phyloP scores from a whole-genome alignment of 2,797 vertebrate genomes.

The Myotis pilosus region DNA sequence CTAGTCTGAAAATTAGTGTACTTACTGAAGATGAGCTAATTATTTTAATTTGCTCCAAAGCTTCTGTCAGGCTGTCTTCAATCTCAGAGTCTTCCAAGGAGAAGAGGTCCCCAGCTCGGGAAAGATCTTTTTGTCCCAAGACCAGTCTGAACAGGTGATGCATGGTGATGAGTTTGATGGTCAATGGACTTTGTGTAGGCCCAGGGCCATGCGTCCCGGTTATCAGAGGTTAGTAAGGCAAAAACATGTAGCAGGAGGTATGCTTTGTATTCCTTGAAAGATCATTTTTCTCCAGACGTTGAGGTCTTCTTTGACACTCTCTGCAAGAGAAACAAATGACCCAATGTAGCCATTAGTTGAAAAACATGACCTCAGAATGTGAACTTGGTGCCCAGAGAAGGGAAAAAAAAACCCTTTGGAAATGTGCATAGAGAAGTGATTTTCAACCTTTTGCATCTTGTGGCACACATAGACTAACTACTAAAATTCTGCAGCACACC shows the following conservation, averaged over 20 bases:
- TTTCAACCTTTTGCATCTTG: neutral
- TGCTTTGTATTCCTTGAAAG: rapidly evolving
- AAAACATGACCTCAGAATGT: neutral
- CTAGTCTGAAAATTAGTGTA: conserved; percentile 47
- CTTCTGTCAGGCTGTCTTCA: conserved; percentile 93
- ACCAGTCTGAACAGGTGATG: conserved; percentile 95
- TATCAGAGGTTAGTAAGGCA: neutral
- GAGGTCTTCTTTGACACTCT: neutral
- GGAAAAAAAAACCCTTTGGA: neutral
- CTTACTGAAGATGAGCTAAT: conserved; percentile 95
- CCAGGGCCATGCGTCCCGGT: neutral
- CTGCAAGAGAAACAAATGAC: conserved; percentile 58
- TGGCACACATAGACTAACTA: neutral
- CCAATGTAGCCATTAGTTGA: neutral
- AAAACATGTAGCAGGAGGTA: neutral
- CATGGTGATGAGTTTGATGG: conserved; percentile 81
- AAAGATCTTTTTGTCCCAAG: conserved; percentile 94
- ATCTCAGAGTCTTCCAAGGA: conserved; percentile 94
- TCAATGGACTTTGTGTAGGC: neutral
- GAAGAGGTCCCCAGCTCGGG: conserved; percentile 95
- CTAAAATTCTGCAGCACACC: neutral
- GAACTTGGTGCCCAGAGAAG: neutral
- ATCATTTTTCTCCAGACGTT: neutral
- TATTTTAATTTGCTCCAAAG: conserved; percentile 93
- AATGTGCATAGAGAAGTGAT: neutral